A percentile compares a stretch with the other conserved stretches of the same genome.
Conservation (phyloP, 2,113 vertebrate genomes). For the Cynocephalus volans region DNA sequence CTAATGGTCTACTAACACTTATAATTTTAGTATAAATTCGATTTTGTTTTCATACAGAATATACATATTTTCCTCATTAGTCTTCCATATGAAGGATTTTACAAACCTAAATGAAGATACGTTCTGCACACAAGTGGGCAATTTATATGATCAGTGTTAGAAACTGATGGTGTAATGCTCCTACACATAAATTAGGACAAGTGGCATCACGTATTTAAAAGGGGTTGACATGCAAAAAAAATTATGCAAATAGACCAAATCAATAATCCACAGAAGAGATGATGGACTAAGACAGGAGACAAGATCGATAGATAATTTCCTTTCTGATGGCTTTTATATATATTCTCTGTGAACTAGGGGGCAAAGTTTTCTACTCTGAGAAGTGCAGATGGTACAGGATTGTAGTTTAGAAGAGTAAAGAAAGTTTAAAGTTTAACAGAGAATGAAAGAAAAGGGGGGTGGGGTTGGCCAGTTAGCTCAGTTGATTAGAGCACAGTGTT, state of each 20-base stretch:
- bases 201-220: slow-evolving; percentile 72
- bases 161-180: slow-evolving; percentile 52
- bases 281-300: slow-evolving; percentile 62
- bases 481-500: too few relatives aligned
- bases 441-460: background rate
- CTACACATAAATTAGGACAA: slow-evolving; percentile 79
- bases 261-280: slow-evolving; percentile 85
- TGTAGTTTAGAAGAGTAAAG: background rate
- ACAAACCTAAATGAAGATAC: slow-evolving; percentile 88
- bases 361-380: background rate
- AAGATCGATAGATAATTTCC: slow-evolving; percentile 12
- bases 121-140: slow-evolving; percentile 84
- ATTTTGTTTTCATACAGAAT: slow-evolving; percentile 91
- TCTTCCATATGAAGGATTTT: slow-evolving; percentile 92
- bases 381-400: background rate
- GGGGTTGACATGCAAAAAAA: too few relatives aligned
- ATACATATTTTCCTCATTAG: slow-evolving; percentile 93
- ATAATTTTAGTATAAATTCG: slow-evolving; percentile 95
- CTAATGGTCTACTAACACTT: slow-evolving; percentile 84
- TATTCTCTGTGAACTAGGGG: too few relatives aligned
- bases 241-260: slow-evolving; percentile 84
- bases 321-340: background rate
- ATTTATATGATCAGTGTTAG: background rate
- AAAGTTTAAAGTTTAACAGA: slow-evolving; percentile 18
- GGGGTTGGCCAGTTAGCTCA: too few relatives aligned